Conservation (phyloP, 2,797 vertebrate species). For the Taeniopygia guttata region DNA sequence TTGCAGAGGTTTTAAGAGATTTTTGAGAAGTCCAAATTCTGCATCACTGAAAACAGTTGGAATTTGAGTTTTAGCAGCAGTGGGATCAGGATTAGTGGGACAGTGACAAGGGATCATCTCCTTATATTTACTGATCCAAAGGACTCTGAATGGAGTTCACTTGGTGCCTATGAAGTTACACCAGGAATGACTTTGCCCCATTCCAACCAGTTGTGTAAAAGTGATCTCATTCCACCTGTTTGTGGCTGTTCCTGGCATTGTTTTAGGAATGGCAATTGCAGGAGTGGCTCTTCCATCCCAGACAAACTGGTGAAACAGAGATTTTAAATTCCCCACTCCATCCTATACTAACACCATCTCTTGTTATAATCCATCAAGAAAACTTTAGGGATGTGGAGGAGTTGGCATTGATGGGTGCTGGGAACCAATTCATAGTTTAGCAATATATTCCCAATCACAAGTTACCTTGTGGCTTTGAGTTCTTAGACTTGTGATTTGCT, state of each 20-base stretch:
- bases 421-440: neutral
- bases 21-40: neutral
- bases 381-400: neutral
- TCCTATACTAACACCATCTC: neutral
- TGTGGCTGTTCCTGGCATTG: neutral
- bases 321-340: fast-evolving
- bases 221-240: neutral
- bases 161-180: neutral
- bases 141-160: neutral
- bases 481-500: neutral
- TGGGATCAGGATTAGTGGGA: neutral
- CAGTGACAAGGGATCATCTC: neutral
- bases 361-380: neutral
- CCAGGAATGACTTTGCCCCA: neutral
- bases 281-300: neutral
- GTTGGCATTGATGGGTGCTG: neutral
- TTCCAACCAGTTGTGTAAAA: neutral
- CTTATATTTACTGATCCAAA: neutral
- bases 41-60: neutral
- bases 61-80: neutral
- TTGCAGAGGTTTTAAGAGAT: neutral
- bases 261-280: neutral
- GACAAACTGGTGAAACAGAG: neutral
- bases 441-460: neutral
- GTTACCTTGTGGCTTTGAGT: neutral